phyloP scores from a whole-genome alignment of 2,113 vertebrate genomes.

The Shinisaurus crocodilurus region DNA sequence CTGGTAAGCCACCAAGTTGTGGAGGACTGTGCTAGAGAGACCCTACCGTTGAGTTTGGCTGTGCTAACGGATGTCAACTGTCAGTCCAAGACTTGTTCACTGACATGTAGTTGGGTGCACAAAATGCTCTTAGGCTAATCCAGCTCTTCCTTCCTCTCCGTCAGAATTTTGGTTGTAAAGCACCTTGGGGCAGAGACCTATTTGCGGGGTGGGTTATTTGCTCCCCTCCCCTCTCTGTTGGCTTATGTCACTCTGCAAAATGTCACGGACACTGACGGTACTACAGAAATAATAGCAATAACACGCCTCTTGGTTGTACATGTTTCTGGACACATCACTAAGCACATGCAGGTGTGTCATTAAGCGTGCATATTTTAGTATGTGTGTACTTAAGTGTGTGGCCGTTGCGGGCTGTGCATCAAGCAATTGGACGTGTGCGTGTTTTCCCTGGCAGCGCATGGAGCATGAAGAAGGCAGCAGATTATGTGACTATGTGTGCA shows the following conservation, averaged over 20 bases:
- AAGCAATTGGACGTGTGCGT: not conserved
- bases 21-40: too few species aligned
- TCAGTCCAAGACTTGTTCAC: too few species aligned
- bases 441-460: not conserved
- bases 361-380: not conserved
- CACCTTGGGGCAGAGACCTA: not conserved
- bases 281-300: not conserved
- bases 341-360: not conserved
- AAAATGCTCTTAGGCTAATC: not conserved
- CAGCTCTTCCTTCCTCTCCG: not conserved
- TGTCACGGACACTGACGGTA: rapidly evolving
- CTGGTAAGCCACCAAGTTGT: not conserved
- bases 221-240: too few species aligned
- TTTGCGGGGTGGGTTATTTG: not conserved
- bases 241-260: not conserved
- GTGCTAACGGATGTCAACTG: not conserved
- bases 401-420: not conserved
- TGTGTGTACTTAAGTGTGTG: not conserved
- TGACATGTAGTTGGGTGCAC: too few species aligned
- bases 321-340: not conserved
- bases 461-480: not conserved
- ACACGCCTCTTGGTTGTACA: not conserved
- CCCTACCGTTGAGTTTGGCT: too few species aligned
- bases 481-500: not conserved
- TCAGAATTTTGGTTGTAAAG: not conserved